Evolutionary conservation across 1,140 invertebrate species (phyloP).

Genomic region (Conus ventricosus): DNA sequence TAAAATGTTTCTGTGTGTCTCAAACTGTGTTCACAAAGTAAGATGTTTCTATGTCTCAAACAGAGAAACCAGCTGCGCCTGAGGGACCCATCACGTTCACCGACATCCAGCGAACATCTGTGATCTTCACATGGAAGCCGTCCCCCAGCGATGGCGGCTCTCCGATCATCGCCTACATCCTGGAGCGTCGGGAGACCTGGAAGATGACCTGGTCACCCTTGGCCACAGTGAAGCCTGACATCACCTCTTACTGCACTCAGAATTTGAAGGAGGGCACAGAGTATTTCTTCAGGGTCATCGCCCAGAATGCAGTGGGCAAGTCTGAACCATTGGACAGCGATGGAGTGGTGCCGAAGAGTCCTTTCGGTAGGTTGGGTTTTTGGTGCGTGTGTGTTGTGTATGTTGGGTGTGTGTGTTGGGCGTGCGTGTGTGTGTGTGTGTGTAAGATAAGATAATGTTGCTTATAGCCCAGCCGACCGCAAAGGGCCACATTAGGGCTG

Average conservation of each 20-base stretch:
- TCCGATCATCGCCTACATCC: conserved; percentile 91
- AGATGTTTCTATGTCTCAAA: neutral
- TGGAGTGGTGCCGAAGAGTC: conserved; percentile 81
- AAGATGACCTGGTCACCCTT: conserved; percentile 62
- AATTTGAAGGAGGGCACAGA: conserved; percentile 89
- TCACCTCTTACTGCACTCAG: conserved; percentile 54
- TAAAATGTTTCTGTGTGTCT: too few species aligned
- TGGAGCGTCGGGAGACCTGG: conserved; percentile 86
- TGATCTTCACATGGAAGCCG: conserved; percentile 77
- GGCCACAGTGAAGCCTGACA: conserved; percentile 54
- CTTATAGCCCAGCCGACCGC: too few species aligned
- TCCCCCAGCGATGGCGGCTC: conserved; percentile 93
- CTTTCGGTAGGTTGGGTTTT: conserved; percentile 52
- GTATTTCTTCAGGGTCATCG: conserved; percentile 96
- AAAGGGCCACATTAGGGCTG: too few species aligned
- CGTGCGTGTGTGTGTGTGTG: neutral
- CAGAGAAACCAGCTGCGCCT: conserved; percentile 78
- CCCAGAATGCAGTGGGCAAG: conserved; percentile 96
- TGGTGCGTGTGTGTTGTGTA: neutral
- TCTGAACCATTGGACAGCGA: conserved; percentile 92
- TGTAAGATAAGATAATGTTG: too few species aligned
- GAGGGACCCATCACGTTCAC: conserved; percentile 77
- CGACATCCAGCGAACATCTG: conserved; percentile 73
- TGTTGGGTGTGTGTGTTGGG: neutral
- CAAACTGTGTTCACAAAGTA: too few species aligned